Evolutionary conservation across 30 jellyfish, hydroid and myxozoan species (phyloP).

Genomic region (Catostylus mosaicus): DNA sequence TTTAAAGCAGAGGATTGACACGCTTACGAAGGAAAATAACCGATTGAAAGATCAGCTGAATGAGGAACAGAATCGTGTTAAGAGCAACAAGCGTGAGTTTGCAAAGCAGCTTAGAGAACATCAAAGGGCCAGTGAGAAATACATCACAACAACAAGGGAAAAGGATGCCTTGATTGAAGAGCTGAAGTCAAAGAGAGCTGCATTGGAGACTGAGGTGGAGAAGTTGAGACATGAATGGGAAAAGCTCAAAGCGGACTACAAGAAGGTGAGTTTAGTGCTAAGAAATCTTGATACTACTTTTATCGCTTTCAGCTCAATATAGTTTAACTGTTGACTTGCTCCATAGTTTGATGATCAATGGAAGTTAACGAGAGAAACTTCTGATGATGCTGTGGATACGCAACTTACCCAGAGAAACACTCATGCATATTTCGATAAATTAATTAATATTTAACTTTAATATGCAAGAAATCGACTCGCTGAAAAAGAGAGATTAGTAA

Average conservation of each 20-base stretch:
- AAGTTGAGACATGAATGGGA: constrained; percentile 89
- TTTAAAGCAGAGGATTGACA: constrained; percentile 74
- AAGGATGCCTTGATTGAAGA: constrained; percentile 90
- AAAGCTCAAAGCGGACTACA: constrained; percentile 88
- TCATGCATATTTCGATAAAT: no score
- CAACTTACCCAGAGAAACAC: no score
- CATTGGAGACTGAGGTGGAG: constrained; percentile 91
- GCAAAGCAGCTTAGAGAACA: constrained; percentile 91
- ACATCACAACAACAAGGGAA: constrained; percentile 71
- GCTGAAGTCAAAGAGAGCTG: constrained; percentile 71
- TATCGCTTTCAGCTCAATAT: neutral
- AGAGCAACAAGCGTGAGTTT: constrained; percentile 81
- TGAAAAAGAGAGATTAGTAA: no score
- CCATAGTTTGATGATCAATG: no score
- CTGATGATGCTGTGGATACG: no score
- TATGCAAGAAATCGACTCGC: no score
- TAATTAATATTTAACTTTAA: no score
- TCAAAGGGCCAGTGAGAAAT: constrained; percentile 79
- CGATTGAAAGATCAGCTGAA: constrained; percentile 75
- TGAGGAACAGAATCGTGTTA: constrained; percentile 81
- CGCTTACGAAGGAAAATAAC: constrained; percentile 69
- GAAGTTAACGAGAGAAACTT: no score
- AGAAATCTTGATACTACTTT: neutral
- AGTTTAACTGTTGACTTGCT: no score
- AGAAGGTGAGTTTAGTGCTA: constrained; percentile 65